Evolutionary conservation across 2,797 vertebrate genomes (phyloP), one percentile per base, ranked within the genome.

Genomic region (Thunnus albacares): DNA sequence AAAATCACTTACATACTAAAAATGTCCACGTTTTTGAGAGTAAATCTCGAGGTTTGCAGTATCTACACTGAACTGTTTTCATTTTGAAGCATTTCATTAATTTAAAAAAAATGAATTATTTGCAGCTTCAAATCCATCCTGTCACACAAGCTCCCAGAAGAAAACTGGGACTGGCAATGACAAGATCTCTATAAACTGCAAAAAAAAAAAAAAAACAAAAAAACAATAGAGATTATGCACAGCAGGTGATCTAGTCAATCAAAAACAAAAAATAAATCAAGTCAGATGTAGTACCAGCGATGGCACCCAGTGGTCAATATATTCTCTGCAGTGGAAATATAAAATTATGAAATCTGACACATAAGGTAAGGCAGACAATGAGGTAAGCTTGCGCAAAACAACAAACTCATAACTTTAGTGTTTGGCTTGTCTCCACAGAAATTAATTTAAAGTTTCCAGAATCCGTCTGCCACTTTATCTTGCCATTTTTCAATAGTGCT

Each of bases 1-100:
- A 76, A 64, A 70, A 33, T 30, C 12, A 55, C 38, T 72, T 38
- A 11, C 51, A 76, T 28, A 55, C 57, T 73, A 47, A 61, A 80
- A 11, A 41, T 15, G 1, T 59, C 26, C 30, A 58, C 3, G 8
- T 38, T 76, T 53, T 41, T 12, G 9, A 75, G 56, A 33, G 24
- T 8, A 22, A 11, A 17, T 53, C 3, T 58, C 69, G 6, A 64
- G 7, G 20, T 69, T 41, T 57, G 11, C 17, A n/a, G 43, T 45
- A n/a, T 17, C 26, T 62, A 47, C 17, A 65, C 41, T 61, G 6
- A 18, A 59, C 4, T 20, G 17, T 38, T 77, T 55, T 52, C n/a
- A 64, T n/a, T 60, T 74, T 53, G 17, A 73, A 56, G 30, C 33
- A 66, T 71, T 56, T 63, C 43, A 62, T 43, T 22, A 13, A 51